phyloP scores from a whole-genome alignment of 1,140 invertebrate species.

The Oscheius sp. region DNA sequence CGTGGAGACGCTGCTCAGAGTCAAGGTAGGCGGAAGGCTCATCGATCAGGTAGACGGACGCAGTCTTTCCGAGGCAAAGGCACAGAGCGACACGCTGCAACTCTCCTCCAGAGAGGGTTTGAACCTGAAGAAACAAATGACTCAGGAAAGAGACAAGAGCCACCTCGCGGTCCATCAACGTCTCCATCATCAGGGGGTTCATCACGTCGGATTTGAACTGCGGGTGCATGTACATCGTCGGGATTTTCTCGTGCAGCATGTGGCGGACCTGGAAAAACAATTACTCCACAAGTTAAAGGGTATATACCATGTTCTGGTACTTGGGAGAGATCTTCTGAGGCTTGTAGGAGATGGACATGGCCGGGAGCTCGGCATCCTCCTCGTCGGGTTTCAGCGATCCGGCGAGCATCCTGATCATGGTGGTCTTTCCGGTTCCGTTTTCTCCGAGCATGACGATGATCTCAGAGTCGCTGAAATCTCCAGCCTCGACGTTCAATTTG shows the following conservation, averaged over 20 bases:
- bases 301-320: constrained; percentile 86
- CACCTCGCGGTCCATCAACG: constrained; percentile 94
- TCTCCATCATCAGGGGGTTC: constrained; percentile 95
- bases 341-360: constrained; percentile 97
- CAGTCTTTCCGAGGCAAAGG: constrained; percentile 93
- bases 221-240: constrained; percentile 93
- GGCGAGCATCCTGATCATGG: constrained; percentile 93
- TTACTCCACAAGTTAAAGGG: too few species aligned
- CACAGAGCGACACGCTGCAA: constrained; percentile 93
- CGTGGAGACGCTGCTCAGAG: constrained; percentile 98
- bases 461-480: constrained; percentile 98
- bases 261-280: constrained; percentile 62
- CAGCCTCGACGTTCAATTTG: constrained; percentile 75
- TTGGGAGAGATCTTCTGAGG: constrained; percentile 99
- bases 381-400: constrained; percentile 88
- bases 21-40: constrained; percentile 98
- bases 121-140: constrained; percentile 67
- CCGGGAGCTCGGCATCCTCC: constrained; percentile 79
- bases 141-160: not conserved
- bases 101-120: constrained; percentile 98
- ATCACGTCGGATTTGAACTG: constrained; percentile 98
- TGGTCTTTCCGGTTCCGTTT: constrained; percentile 99
- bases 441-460: constrained; percentile 97
- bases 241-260: constrained; percentile 89
- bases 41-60: constrained; percentile 97